phyloP scores from a whole-genome alignment of 2,113 vertebrate species.

The Podilymbus podiceps region DNA sequence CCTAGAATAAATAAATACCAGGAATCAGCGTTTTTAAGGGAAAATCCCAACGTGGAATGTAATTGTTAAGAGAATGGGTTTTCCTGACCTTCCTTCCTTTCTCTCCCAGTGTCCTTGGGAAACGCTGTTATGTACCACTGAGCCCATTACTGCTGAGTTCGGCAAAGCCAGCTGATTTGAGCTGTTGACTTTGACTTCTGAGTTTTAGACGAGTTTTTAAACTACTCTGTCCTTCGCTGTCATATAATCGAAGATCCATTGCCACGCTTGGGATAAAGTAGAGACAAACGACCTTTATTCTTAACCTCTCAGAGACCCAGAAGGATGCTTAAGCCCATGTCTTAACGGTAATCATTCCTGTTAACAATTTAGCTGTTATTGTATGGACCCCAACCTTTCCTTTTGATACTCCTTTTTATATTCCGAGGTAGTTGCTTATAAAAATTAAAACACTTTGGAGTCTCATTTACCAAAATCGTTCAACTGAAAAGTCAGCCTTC shows the following conservation, averaged over 20 bases:
- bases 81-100: conserved; percentile 55
- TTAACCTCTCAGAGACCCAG: background rate
- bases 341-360: background rate
- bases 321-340: background rate
- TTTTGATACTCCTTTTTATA: background rate
- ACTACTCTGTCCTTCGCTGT: background rate
- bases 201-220: background rate
- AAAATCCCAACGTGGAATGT: background rate
- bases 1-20: background rate
- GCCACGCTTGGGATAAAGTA: background rate
- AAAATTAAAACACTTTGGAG: background rate
- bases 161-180: background rate
- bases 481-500: background rate
- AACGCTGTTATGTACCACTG: background rate
- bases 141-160: conserved; percentile 39
- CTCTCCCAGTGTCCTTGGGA: conserved; percentile 9
- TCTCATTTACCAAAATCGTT: background rate
- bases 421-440: background rate
- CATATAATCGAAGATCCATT: background rate
- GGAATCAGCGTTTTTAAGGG: background rate
- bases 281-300: background rate
- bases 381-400: background rate
- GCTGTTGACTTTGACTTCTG: conserved; percentile 22
- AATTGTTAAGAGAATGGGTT: background rate
- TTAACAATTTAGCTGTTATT: background rate